Conservation (phyloP, 2,113 vertebrate species). For the Oncorhynchus nerka region DNA sequence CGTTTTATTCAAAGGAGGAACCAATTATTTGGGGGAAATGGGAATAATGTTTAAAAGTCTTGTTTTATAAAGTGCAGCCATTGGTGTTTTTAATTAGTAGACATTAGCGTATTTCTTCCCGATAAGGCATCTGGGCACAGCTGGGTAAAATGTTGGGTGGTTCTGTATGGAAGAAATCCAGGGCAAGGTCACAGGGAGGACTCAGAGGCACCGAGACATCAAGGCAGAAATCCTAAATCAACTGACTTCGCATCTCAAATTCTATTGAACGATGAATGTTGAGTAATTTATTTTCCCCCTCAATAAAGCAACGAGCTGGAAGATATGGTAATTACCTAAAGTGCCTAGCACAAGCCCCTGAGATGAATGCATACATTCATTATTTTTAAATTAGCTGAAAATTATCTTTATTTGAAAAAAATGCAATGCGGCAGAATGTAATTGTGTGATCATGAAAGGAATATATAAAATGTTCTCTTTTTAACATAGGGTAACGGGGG, state of each 20-base stretch:
- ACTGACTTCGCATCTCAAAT: background rate
- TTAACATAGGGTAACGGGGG: background rate
- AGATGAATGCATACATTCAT: conserved; percentile 55
- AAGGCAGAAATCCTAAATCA: background rate
- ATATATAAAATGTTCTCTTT: conserved; percentile 4
- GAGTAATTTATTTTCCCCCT: conserved; percentile 20
- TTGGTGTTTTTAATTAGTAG: background rate
- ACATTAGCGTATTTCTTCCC: background rate
- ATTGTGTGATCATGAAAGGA: conserved; percentile 16
- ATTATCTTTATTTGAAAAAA: conserved; percentile 42
- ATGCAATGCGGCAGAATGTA: conserved; percentile 47
- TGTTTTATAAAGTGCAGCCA: too few relatives aligned
- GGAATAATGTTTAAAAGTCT: too few relatives aligned
- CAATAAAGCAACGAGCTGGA: conserved; percentile 28
- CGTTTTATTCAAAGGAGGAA: too few relatives aligned
- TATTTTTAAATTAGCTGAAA: conserved; percentile 62
- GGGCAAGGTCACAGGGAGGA: background rate
- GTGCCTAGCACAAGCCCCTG: conserved; percentile 42
- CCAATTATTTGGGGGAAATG: too few relatives aligned
- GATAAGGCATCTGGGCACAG: background rate
- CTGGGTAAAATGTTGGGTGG: background rate
- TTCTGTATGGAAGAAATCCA: background rate
- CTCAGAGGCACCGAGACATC: background rate
- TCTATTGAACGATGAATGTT: conserved; percentile 6
- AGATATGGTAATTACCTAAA: conserved; percentile 43